These are phyloP conservation scores for Dendronephthya gigantea DNA, from an alignment of 64 coral and sea anemone species.

Conservation along the genomic window DNA sequence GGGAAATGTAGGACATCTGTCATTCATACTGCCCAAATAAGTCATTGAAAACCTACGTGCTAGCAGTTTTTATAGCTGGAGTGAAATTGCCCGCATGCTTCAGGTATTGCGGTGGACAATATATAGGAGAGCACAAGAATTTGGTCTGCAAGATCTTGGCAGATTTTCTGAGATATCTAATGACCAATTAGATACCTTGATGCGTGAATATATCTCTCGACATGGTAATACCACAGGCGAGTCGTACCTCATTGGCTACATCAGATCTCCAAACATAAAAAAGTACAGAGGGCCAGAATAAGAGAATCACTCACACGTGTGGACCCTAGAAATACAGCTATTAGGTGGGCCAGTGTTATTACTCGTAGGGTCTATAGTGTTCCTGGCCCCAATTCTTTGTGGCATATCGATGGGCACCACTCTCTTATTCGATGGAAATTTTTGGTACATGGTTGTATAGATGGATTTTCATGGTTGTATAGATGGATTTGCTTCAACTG, in stretches of 20 bases:
- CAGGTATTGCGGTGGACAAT: constrained; percentile 8
- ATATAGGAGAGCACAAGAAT: constrained; percentile 22
- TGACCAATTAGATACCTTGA: background rate
- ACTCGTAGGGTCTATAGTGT: constrained; percentile 29
- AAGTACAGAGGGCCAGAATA: constrained; percentile 25
- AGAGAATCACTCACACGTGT: constrained; percentile 20
- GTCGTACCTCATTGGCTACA: constrained; percentile 24
- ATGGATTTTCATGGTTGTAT: background rate
- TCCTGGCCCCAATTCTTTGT: constrained; percentile 36
- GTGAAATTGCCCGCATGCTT: constrained; percentile 17
- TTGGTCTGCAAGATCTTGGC: background rate
- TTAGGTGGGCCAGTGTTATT: constrained; percentile 32
- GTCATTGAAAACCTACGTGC: background rate
- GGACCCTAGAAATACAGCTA: constrained; percentile 26
- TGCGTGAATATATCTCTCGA: constrained; percentile 23
- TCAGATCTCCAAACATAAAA: constrained; percentile 13
- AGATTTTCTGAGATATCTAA: constrained; percentile 18
- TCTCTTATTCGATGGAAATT: constrained; percentile 1
- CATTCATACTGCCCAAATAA: background rate
- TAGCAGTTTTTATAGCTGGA: constrained; percentile 5
- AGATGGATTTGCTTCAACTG: constrained; percentile 2
- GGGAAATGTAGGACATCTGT: background rate
- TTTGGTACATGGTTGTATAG: background rate
- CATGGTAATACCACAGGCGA: constrained; percentile 25
- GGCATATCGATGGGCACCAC: constrained; percentile 22